These are phyloP conservation scores for Anhinga anhinga DNA, from an alignment of 2,113 vertebrate species.

Conservation along the genomic window DNA sequence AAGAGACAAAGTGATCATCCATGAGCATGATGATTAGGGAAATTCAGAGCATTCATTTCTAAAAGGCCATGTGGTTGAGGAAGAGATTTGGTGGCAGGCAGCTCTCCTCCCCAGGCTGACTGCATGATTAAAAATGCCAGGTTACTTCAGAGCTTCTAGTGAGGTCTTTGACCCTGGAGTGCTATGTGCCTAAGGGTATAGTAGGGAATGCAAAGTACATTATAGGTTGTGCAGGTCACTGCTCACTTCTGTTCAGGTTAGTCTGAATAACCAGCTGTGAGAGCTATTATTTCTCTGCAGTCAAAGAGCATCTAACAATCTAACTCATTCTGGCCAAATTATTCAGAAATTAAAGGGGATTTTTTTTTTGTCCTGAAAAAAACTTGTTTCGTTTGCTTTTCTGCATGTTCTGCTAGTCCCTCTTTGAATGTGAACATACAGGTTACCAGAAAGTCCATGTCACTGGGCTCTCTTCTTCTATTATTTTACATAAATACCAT, in stretches of 20 bases:
- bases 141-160: conserved; percentile 2
- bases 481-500: not conserved
- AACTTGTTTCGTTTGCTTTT: not conserved
- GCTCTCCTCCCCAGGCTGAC: not conserved
- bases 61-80: not conserved
- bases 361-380: not conserved
- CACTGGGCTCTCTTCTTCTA: not conserved
- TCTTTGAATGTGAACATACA: not conserved
- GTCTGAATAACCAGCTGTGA: not conserved
- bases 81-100: not conserved
- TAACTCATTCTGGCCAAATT: not conserved
- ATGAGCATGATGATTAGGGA: not conserved
- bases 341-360: not conserved
- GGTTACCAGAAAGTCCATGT: not conserved
- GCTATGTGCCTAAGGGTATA: not conserved
- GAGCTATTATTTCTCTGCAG: not conserved
- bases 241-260: conserved; percentile 9
- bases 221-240: not conserved
- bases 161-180: not conserved
- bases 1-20: conserved; percentile 12
- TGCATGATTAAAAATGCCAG: not conserved
- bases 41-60: not conserved
- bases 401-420: not conserved
- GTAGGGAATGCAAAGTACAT: not conserved
- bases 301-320: not conserved